Evolutionary conservation across 2,888 invertebrate genomes (phyloP), one percentile per base, ranked within the genome.

Genomic region (Lithosia quadra): DNA sequence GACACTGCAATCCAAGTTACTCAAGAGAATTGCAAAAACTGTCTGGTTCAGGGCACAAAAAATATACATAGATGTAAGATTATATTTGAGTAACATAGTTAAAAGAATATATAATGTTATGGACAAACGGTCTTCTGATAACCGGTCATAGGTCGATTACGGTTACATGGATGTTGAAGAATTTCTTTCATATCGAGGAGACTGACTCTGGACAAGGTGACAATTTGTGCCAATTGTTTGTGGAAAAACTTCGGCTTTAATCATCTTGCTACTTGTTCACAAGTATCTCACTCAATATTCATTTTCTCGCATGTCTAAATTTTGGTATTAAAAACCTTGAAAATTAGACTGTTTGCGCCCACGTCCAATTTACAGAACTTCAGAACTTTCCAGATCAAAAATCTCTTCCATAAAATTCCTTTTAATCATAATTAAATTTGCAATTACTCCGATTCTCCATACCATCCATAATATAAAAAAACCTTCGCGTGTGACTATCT

Each of bases 81-180:
- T 34, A 21, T 21, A 36, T 39, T 39, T 43, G 13, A 59, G 13
- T 36, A 36, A 39, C 15, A 59, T 9, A 36, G 36, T 36, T 22
- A 8, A 24, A 9, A 60, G n/a, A 5, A 15, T 36, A 7, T 22
- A 18, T 39, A 9, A 22, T 22, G 39, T 18, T 15, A 22, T n/a
- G n/a, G n/a, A 22, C 8, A 36, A 15, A 39, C 22, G 22, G 60
- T 65, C 65, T 73, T 69, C 59, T 56, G 22, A 69, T 28, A 79
- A 77, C 71, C 68, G 71, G 68, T 77, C 57, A 65, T 55, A 49
- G 62, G 63, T 76, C 56, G 56, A 57, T 33, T 71, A 68, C 69
- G 73, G 65, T 72, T 78, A 68, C 71, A 71, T 68, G 72, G 67
- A 75, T 73, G 70, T 67, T n/a, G n/a, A n/a, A n/a, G n/a, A n/a